These are phyloP conservation scores for Loxodonta africana DNA, from an alignment of 2,113 vertebrate genomes.

Conservation along the genomic window DNA sequence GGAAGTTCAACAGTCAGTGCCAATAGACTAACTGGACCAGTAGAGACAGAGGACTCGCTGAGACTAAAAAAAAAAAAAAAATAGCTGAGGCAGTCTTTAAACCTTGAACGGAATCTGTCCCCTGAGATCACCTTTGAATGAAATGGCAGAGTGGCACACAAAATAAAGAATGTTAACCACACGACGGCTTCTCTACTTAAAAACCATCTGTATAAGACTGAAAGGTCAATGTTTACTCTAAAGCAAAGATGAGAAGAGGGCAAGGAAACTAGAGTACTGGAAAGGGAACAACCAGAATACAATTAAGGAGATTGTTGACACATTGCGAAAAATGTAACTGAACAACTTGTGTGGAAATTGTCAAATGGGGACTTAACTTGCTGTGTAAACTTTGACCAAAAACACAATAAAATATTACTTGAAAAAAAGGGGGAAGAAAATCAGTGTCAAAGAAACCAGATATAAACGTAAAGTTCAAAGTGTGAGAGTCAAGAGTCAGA, in stretches of 20 bases:
- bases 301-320: background rate
- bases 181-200: background rate
- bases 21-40: background rate
- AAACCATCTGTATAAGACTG: background rate
- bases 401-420: background rate
- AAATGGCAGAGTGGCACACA: background rate
- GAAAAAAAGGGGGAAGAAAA: background rate
- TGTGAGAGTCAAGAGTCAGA: constrained; percentile 13
- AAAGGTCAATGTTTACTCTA: background rate
- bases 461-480: background rate
- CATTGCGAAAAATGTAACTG: background rate
- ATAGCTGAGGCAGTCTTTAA: background rate
- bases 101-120: background rate
- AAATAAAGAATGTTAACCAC: background rate
- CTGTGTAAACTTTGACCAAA: background rate
- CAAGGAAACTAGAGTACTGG: background rate
- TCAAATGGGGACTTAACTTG: background rate
- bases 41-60: background rate
- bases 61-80: background rate
- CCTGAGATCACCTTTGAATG: background rate
- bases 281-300: background rate
- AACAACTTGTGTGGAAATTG: background rate
- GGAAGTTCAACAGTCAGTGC: background rate
- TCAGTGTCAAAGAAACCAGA: background rate
- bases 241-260: background rate